A percentile compares a stretch with the other conserved stretches of the same genome.
Evolutionary conservation across 2,888 invertebrate species (phyloP).

Genomic region (Dugesia japonica): DNA sequence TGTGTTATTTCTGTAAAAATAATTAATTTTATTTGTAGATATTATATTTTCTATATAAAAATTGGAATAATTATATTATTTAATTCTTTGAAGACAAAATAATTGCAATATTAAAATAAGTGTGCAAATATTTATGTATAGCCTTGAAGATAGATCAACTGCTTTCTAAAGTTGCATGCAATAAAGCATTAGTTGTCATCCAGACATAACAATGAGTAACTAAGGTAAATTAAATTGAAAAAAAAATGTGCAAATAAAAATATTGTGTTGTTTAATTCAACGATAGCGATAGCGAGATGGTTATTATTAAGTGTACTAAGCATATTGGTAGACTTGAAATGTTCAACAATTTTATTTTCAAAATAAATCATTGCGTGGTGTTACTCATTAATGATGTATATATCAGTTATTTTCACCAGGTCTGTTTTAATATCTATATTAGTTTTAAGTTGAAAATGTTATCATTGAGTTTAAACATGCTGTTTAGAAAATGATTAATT

Average conservation of each 20-base stretch:
- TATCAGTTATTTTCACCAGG: not conserved
- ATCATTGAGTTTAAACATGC: slow-evolving; percentile 2
- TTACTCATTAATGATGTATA: slow-evolving; percentile 11
- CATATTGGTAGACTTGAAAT: slow-evolving; percentile 1
- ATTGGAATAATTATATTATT: too few relatives aligned
- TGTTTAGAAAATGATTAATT: not conserved
- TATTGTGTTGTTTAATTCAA: not conserved
- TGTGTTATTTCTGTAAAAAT: too few relatives aligned
- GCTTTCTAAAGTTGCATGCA: not conserved
- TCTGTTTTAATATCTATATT: not conserved
- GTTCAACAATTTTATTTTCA: not conserved
- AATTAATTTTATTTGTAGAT: too few relatives aligned
- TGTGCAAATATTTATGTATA: too few relatives aligned
- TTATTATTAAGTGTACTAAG: not conserved
- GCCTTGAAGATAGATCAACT: too few relatives aligned
- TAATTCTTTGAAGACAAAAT: too few relatives aligned
- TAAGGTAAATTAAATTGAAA: slow-evolving; percentile 20
- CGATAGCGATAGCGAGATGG: not conserved
- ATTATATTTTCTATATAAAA: too few relatives aligned
- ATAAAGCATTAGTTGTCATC: slow-evolving; percentile 15
- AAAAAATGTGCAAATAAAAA: slow-evolving; percentile 2
- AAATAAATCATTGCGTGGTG: slow-evolving; percentile 20
- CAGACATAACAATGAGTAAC: slow-evolving; percentile 20
- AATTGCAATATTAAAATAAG: too few relatives aligned
- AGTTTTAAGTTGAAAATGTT: not conserved